phyloP scores from a whole-genome alignment of 2,113 vertebrate genomes.

The Ondatra zibethicus region DNA sequence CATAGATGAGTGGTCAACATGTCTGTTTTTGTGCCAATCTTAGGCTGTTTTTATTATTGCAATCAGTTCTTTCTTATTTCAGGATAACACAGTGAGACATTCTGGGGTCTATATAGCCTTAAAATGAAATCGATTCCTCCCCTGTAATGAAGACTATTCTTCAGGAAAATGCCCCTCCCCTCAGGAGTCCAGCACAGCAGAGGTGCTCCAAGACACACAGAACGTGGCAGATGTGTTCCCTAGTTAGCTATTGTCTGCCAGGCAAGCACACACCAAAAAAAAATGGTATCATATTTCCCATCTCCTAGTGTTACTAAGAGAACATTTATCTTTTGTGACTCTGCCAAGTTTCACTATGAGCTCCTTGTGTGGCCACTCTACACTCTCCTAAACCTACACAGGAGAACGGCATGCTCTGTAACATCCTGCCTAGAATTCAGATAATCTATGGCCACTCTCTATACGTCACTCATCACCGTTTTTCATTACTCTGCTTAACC shows the following conservation, averaged over 20 bases:
- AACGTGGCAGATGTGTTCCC: not conserved
- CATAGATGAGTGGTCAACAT: not conserved
- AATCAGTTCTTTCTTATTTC: constrained; percentile 13
- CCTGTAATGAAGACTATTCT: constrained; percentile 12
- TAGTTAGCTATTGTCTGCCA: not conserved
- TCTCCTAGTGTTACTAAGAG: not conserved
- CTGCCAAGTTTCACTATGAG: not conserved
- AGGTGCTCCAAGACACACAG: not conserved
- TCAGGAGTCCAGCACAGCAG: not conserved
- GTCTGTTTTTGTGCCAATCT: not conserved
- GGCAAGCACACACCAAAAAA: not conserved
- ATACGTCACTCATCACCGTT: not conserved
- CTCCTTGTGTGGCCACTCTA: not conserved
- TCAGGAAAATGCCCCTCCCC: not conserved
- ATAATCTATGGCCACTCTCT: not conserved
- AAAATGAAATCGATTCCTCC: constrained; percentile 13
- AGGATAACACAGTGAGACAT: not conserved
- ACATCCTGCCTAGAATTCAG: constrained; percentile 20
- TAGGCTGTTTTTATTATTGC: not conserved
- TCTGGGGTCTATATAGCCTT: not conserved
- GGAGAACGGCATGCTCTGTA: not conserved
- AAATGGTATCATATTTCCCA: not conserved
- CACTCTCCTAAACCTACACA: not conserved
- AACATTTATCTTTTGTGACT: not conserved
- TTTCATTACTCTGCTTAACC: not conserved